Percentiles rank a stretch among this genome's conserved stretches.
Conservation (phyloP, 1,140 invertebrate species). For the Hycleus cichorii region DNA sequence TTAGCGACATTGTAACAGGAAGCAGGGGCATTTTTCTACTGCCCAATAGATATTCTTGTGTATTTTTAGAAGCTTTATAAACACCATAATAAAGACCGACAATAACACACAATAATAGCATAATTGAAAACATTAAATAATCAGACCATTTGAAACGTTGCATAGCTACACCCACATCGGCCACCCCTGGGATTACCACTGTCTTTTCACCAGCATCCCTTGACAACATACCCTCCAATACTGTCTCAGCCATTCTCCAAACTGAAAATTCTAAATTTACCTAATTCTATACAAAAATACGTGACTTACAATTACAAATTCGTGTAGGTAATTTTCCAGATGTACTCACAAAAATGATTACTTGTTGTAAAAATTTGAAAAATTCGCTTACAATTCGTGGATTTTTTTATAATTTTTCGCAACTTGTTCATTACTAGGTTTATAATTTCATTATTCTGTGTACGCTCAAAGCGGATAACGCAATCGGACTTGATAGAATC, state of each 20-base stretch:
- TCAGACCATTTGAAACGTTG: constrained; percentile 60
- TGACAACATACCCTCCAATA: constrained; percentile 18
- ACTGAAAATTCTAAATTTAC: too few relatives aligned
- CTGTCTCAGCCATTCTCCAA: constrained; percentile 22
- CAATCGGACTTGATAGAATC: too few relatives aligned
- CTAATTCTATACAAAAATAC: too few relatives aligned
- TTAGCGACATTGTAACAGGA: constrained; percentile 72
- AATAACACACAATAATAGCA: constrained; percentile 61
- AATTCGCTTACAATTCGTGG: too few relatives aligned
- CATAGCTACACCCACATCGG: constrained; percentile 51
- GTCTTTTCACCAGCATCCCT: constrained; percentile 24
- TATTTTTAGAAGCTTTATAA: constrained; percentile 56
- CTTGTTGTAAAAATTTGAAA: too few relatives aligned
- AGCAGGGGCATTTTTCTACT: constrained; percentile 74
- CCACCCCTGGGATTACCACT: constrained; percentile 41
- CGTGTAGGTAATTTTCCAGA: too few relatives aligned
- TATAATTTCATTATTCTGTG: too few relatives aligned
- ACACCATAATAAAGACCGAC: constrained; percentile 78
- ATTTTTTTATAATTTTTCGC: too few relatives aligned
- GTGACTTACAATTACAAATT: too few relatives aligned
- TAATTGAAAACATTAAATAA: constrained; percentile 62
- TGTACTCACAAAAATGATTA: too few relatives aligned
- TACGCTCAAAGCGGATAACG: too few relatives aligned
- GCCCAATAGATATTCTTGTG: constrained; percentile 75
- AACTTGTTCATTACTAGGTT: too few relatives aligned